Conservation (phyloP, 2,888 invertebrate species). For the Temnothorax rugatulus region DNA sequence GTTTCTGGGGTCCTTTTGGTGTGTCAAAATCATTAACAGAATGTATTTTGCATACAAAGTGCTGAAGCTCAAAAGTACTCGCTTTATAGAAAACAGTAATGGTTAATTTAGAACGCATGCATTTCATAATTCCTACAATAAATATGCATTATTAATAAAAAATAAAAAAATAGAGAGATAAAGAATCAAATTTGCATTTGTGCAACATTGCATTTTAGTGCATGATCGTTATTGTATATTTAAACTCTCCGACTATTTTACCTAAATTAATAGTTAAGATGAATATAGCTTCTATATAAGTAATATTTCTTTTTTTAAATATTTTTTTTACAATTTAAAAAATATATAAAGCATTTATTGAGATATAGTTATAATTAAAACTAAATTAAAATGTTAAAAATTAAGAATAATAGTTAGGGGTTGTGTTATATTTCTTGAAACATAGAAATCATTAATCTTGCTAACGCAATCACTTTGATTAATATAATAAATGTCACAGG, state of each 20-base stretch:
- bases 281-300: not conserved
- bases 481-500: slow-evolving; percentile 89
- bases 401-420: not conserved
- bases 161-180: not conserved
- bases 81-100: not conserved
- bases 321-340: not conserved
- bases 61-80: not conserved
- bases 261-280: not conserved
- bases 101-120: not conserved
- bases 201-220: not conserved
- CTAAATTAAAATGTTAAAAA: not conserved
- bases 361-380: not conserved
- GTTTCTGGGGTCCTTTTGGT: not conserved
- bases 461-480: not conserved
- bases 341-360: not conserved
- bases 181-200: not conserved
- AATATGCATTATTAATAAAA: not conserved
- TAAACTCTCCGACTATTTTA: not conserved
- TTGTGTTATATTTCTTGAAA: not conserved
- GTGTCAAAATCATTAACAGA: slow-evolving; percentile 10
- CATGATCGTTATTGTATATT: not conserved
- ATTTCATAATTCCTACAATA: not conserved
- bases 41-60: slow-evolving; percentile 5
- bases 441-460: not conserved
- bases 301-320: not conserved